These are phyloP conservation scores for Gryon sp. DNA, from an alignment of 1,140 invertebrate genomes.

Conservation along the genomic window DNA sequence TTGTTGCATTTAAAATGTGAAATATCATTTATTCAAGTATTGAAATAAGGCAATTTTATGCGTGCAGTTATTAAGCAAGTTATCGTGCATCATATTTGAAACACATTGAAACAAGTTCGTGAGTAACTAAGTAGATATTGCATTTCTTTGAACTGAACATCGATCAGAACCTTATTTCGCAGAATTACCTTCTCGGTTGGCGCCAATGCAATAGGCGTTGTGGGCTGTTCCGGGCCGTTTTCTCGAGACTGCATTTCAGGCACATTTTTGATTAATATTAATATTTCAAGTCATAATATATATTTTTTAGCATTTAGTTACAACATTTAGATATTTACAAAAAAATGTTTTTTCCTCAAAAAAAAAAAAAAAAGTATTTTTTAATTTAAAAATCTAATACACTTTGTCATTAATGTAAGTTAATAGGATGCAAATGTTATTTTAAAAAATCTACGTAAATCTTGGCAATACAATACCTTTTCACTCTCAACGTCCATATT, in stretches of 20 bases:
- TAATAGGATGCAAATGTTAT: conserved; percentile 1
- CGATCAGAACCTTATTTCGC: neutral
- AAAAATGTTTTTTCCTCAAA: neutral
- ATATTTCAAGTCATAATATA: too few relatives aligned
- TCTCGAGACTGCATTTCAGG: conserved; percentile 71
- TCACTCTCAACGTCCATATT: conserved; percentile 55
- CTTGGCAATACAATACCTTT: conserved; percentile 53
- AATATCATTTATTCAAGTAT: neutral
- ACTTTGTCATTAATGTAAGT: conserved; percentile 8
- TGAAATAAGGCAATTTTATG: neutral
- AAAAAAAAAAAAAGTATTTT: too few relatives aligned
- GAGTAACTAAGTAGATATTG: neutral
- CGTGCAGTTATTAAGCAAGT: neutral
- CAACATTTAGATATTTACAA: neutral
- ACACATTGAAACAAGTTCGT: too few relatives aligned
- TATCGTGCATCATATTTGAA: too few relatives aligned
- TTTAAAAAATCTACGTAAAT: neutral
- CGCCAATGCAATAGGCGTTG: conserved; percentile 71
- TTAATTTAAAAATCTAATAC: neutral
- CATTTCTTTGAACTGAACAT: neutral
- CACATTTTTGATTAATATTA: too few relatives aligned
- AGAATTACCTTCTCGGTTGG: conserved; percentile 69
- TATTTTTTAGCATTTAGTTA: too few relatives aligned
- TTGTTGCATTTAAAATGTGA: neutral
- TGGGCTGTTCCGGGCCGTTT: conserved; percentile 70